Evolutionary conservation across 2,113 vertebrate genomes (phyloP).

Genomic region (Acrocephalus kingi): DNA sequence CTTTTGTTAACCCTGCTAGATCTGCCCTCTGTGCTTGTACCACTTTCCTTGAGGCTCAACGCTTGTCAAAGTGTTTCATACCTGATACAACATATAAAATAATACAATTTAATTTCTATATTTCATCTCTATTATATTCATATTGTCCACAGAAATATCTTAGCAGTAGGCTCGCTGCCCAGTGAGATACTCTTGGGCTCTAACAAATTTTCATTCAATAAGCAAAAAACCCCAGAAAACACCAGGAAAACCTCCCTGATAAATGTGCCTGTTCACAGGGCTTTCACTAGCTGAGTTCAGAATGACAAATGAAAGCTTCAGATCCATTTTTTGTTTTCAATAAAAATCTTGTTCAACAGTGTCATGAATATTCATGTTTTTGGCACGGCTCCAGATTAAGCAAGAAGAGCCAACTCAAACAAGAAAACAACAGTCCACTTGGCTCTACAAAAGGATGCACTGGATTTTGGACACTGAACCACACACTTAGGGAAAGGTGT

Average conservation of each 20-base stretch:
- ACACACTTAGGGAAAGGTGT: not conserved
- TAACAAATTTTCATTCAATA: not conserved
- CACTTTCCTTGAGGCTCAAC: not conserved
- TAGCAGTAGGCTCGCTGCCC: not conserved
- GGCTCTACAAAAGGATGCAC: slow-evolving; percentile 16
- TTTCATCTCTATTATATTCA: not conserved
- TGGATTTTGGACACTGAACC: not conserved
- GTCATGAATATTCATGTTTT: slow-evolving; percentile 63
- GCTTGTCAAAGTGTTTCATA: not conserved
- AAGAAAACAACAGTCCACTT: slow-evolving; percentile 3
- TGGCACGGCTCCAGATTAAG: slow-evolving; percentile 47
- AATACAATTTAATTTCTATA: not conserved
- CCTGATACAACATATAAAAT: not conserved
- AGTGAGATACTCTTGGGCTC: not conserved
- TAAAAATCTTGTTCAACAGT: slow-evolving; percentile 69
- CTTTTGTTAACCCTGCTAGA: not conserved
- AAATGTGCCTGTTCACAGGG: not conserved
- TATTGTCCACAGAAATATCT: not conserved
- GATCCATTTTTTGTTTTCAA: slow-evolving; percentile 66
- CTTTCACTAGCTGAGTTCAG: not conserved
- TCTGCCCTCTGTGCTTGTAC: not conserved
- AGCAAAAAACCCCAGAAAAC: not conserved
- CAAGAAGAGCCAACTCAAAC: slow-evolving; percentile 29
- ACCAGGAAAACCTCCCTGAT: not conserved
- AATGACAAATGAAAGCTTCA: slow-evolving; percentile 50